These are phyloP conservation scores for Podarcis raffonei DNA, from an alignment of 2,113 vertebrate species.

Conservation along the genomic window DNA sequence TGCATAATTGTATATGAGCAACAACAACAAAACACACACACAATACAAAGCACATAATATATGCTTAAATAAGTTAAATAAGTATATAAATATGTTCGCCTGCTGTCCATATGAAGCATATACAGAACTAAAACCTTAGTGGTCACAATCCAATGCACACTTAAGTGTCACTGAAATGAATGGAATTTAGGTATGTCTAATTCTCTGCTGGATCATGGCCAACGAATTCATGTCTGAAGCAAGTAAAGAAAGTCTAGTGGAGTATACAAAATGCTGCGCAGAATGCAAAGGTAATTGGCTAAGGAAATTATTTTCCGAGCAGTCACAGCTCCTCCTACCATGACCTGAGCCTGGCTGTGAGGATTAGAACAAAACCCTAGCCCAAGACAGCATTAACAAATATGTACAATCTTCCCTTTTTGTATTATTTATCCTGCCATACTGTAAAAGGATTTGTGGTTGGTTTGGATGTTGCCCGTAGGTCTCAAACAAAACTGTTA, in stretches of 20 bases:
- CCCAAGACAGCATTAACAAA: neutral
- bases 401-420: neutral
- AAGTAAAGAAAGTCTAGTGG: neutral
- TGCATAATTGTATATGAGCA: neutral
- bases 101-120: neutral
- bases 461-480: too few species aligned
- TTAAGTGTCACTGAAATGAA: neutral
- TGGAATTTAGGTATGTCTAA: neutral
- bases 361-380: neutral
- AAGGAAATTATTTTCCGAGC: neutral
- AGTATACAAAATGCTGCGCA: neutral
- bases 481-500: too few species aligned
- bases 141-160: neutral
- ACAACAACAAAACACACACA: neutral
- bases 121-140: neutral
- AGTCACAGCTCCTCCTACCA: neutral
- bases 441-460: too few species aligned
- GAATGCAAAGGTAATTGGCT: neutral
- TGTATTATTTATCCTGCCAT: neutral
- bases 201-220: neutral
- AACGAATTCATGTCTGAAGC: neutral
- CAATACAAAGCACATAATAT: rapidly evolving
- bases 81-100: neutral
- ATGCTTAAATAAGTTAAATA: too few species aligned
- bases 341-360: neutral